phyloP scores from a whole-genome alignment of 2,888 invertebrate species.

The Alloplasta piceator region DNA sequence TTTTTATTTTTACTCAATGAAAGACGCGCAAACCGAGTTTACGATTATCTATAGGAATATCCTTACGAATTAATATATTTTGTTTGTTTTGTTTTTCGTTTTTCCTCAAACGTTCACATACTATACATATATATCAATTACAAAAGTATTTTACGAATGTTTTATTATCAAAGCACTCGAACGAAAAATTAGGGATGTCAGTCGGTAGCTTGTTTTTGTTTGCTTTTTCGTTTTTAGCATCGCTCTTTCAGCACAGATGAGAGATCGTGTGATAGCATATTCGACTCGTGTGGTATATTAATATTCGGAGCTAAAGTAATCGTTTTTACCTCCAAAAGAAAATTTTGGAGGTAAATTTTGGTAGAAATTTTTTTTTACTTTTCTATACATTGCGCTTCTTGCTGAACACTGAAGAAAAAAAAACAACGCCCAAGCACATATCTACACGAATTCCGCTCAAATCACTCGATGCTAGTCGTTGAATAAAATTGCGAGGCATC shows the following conservation, averaged over 20 bases:
- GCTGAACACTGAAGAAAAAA: slow-evolving; percentile 37
- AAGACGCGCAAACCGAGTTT: slow-evolving; percentile 32
- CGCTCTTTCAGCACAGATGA: slow-evolving; percentile 16
- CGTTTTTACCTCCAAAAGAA: too few species aligned
- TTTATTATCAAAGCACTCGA: slow-evolving; percentile 66
- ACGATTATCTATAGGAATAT: slow-evolving; percentile 56
- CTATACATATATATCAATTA: slow-evolving; percentile 62
- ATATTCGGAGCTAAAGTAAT: too few species aligned
- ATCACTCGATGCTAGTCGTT: slow-evolving; percentile 22
- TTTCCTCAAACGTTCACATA: slow-evolving; percentile 47
- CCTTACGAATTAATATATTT: slow-evolving; percentile 49
- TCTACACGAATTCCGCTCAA: slow-evolving; percentile 10
- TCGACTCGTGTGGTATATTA: slow-evolving; percentile 1
- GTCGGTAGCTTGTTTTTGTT: slow-evolving; percentile 40
- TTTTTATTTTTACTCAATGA: slow-evolving; percentile 3
- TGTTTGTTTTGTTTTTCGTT: slow-evolving; percentile 24
- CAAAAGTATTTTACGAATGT: slow-evolving; percentile 61
- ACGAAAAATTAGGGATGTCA: slow-evolving; percentile 55
- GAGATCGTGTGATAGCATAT: slow-evolving; percentile 4
- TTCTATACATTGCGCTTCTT: slow-evolving; percentile 42
- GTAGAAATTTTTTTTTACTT: neutral
- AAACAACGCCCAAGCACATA: slow-evolving; percentile 31
- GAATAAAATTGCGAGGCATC: slow-evolving; percentile 29
- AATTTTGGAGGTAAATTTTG: too few species aligned
- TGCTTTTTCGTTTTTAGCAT: slow-evolving; percentile 11